Percentiles rank a stretch among this genome's conserved stretches.
Evolutionary conservation across 1,140 invertebrate species (phyloP).

Genomic region (Lordiphosa collinella): DNA sequence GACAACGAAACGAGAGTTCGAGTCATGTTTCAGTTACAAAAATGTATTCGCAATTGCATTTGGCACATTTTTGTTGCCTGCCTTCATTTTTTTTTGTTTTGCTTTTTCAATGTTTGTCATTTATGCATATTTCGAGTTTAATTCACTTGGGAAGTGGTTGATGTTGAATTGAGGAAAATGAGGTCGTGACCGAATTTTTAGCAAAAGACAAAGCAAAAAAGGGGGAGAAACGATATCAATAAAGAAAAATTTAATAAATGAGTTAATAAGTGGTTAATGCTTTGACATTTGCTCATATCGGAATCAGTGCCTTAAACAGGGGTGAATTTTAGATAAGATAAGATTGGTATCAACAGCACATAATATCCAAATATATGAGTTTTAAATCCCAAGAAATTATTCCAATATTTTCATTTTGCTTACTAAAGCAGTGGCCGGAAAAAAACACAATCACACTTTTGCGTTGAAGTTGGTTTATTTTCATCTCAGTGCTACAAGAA

Average conservation of each 20-base stretch:
- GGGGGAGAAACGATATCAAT: neutral
- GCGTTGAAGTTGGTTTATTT: too few relatives aligned
- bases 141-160: conserved; percentile 16
- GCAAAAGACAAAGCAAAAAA: neutral
- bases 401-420: too few relatives aligned
- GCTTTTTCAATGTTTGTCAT: conserved; percentile 11
- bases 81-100: neutral
- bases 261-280: neutral
- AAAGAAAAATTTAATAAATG: too few relatives aligned
- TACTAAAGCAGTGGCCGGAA: too few relatives aligned
- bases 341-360: too few relatives aligned
- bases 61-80: conserved; percentile 23
- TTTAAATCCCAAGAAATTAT: too few relatives aligned
- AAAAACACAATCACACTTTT: too few relatives aligned
- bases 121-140: conserved; percentile 28
- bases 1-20: conserved; percentile 6
- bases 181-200: conserved; percentile 55
- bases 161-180: conserved; percentile 15
- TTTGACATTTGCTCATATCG: too few relatives aligned
- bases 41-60: conserved; percentile 32
- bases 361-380: too few relatives aligned
- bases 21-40: conserved; percentile 13
- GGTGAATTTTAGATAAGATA: too few relatives aligned
- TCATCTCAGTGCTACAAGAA: too few relatives aligned
- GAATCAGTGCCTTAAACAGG: too few relatives aligned